A percentile compares a stretch with the other conserved stretches of the same genome.
phyloP scores from a whole-genome alignment of 2,888 invertebrate genomes.

The Hyppa rectilinea region DNA sequence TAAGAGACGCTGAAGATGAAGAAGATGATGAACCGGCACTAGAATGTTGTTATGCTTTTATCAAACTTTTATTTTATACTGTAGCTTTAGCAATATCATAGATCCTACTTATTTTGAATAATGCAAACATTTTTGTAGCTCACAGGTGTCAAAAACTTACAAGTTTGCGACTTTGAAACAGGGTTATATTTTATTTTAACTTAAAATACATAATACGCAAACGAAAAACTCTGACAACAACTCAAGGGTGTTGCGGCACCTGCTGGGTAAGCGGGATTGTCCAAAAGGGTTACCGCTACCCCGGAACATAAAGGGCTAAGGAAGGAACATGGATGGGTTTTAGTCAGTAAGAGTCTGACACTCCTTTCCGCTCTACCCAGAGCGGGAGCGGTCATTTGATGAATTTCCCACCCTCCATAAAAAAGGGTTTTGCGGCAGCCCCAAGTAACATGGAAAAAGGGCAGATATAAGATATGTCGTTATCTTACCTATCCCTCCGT shows the following conservation, averaged over 20 bases:
- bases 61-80: neutral
- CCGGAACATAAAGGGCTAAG: too few relatives aligned
- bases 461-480: neutral
- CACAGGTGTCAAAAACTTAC: too few relatives aligned
- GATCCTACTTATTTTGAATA: neutral
- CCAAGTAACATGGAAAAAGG: neutral
- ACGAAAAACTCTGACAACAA: neutral
- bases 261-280: too few relatives aligned
- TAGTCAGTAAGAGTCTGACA: too few relatives aligned
- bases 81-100: neutral
- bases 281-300: too few relatives aligned
- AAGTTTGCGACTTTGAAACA: neutral
- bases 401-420: too few relatives aligned
- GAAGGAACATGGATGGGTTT: too few relatives aligned
- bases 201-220: neutral
- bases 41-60: neutral
- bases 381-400: too few relatives aligned
- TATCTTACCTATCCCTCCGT: neutral
- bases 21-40: accelerated
- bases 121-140: neutral
- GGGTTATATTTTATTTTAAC: neutral
- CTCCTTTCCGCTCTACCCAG: too few relatives aligned
- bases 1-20: neutral
- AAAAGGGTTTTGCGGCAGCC: neutral
- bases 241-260: neutral